Conservation (phyloP, 2,888 invertebrate species). For the Abrostola tripartita region DNA sequence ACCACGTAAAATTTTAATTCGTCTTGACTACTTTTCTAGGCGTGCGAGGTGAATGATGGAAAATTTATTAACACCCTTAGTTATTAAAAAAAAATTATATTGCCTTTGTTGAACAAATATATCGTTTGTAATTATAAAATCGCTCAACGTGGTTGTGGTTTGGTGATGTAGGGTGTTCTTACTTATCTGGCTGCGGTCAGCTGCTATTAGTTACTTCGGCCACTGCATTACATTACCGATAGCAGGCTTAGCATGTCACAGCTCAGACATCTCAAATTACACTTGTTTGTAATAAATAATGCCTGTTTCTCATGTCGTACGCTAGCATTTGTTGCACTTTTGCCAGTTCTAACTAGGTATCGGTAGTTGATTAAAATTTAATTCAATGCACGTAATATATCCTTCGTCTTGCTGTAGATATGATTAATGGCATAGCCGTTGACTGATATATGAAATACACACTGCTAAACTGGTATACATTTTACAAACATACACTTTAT, state of each 20-base stretch:
- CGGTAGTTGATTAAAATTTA: too few relatives aligned
- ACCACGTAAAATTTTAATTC: conserved; percentile 33
- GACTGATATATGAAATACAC: too few relatives aligned
- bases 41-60: conserved; percentile 22
- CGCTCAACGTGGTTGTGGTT: conserved; percentile 34
- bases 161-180: conserved; percentile 22
- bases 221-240: conserved; percentile 41
- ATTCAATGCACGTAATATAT: too few relatives aligned
- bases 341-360: not conserved
- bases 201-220: conserved; percentile 61
- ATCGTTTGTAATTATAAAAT: conserved; percentile 27
- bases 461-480: too few relatives aligned
- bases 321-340: conserved; percentile 11
- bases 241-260: conserved; percentile 26
- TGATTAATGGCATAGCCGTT: too few relatives aligned
- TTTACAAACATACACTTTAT: too few relatives aligned
- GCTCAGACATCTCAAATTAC: conserved; percentile 32
- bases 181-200: conserved; percentile 61
- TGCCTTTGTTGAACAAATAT: conserved; percentile 1
- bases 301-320: conserved; percentile 12
- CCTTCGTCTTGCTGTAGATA: too few relatives aligned
- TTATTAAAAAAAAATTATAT: conserved; percentile 18
- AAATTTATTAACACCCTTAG: conserved; percentile 19
- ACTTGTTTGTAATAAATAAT: conserved; percentile 35
- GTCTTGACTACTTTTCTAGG: conserved; percentile 7